These are phyloP conservation scores for Mesocentrotus franciscanus DNA, from an alignment of 53 echinoderm and acorn worm species.

Conservation along the genomic window DNA sequence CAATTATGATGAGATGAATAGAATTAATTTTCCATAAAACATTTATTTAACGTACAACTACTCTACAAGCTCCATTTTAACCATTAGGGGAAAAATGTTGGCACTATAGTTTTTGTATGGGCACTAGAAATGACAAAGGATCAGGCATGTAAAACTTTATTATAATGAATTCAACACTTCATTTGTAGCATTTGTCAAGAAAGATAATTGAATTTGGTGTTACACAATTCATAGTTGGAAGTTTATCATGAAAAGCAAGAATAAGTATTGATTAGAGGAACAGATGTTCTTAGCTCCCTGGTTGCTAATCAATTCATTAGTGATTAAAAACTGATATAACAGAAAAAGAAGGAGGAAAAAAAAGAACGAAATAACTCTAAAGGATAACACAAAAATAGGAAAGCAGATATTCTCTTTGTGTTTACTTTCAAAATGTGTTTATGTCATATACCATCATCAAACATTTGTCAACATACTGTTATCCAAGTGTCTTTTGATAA, in stretches of 20 bases:
- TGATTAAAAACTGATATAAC: background rate
- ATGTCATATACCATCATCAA: slow-evolving; percentile 1
- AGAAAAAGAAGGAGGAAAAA: too few species aligned
- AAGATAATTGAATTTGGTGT: background rate
- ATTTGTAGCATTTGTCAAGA: background rate
- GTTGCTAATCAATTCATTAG: background rate
- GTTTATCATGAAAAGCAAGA: too few species aligned
- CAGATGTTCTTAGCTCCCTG: too few species aligned
- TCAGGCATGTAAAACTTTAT: background rate
- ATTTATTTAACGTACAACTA: too few species aligned
- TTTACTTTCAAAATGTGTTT: background rate
- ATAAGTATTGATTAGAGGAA: too few species aligned
- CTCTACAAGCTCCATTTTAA: too few species aligned
- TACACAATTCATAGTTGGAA: too few species aligned
- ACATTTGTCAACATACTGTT: background rate
- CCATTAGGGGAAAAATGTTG: too few species aligned
- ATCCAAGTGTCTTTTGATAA: background rate
- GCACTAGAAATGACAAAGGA: background rate
- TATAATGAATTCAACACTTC: background rate
- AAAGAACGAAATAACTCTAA: background rate
- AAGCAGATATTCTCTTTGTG: background rate
- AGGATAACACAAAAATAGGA: background rate
- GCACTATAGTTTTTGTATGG: too few species aligned
- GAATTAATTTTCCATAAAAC: too few species aligned
- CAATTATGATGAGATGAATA: too few species aligned